Base-by-base conservation (phyloP, 35 echinoderm and acorn worm genomes). In the Holothuria glaberrima region DNA sequence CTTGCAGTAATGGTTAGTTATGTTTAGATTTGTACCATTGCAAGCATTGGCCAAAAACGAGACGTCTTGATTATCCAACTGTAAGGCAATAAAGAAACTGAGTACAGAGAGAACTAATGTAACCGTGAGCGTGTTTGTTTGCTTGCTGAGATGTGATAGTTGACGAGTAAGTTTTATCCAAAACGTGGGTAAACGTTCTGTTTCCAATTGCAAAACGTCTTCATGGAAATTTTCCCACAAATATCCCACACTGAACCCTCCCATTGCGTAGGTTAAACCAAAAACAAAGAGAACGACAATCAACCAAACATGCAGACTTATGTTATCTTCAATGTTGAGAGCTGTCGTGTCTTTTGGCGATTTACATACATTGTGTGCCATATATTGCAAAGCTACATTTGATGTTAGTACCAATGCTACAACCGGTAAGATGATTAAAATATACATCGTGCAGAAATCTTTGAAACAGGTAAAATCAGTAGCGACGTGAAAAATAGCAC, bases 41-140 rank as follows among this genome's bases (percentile, higher is more conserved):
- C 76, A 81, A 36, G 26, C 18, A 9, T 36, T 19, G 20, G 30
- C 38, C 46, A 81, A 27, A 58, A 45, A 54, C 7, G 76, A 6
- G 76, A 81, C 76, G 30, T 84, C 21, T 61, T 84, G 54, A 33
- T 84, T 29, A 17, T 60, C 19, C 14, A 84, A 57, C 20, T 61
- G 25, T 36, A 84, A 27, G 13, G 54, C 54, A 27, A 61, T 84
- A 25, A 84, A 84, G 9, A 84, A 31, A 0, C 57, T 57, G 4
- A 84, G 12, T 6, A 84, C 80, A 59, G 80, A 84, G 57, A 84
- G 58, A 20, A 84, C 28, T 32, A 84, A 9, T 4, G 80, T 58
- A 22, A 84, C 33, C 1, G 58, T 2, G 4, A 84, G 21, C 0
- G 26, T 26, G 13, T 84, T 19, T 17, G 80, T 33, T 48, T 84